Base-by-base conservation (phyloP, 2,888 invertebrate species). In the Meganola albula region DNA sequence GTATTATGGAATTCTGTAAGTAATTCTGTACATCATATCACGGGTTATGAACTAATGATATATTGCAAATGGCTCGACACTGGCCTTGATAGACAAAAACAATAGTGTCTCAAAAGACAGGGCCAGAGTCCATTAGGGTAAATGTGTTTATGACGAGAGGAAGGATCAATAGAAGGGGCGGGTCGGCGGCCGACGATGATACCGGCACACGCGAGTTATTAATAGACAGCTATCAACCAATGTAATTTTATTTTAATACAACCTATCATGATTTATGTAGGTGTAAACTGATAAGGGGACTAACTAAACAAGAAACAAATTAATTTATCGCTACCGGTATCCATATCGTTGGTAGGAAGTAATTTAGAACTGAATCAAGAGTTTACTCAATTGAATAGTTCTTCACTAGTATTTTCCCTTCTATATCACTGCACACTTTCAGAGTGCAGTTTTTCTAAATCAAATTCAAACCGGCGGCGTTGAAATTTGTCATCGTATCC, bases 81-180 rank as follows among this genome's bases (percentile, higher is more conserved):
- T 51, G 48, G 49, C 51, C 59, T 63, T 70, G 64, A 69, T 67
- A 56, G 53, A 55, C 70, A 75, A 76, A 75, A 76, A 80, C 77
- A 78, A 74, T 68, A 64, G 67, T 57, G 54, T 61, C 66, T 64
- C 53, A 39, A 52, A 61, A 65, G 68, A 74, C 53, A 48, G 63
- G 53, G 57, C 55, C 56, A 50, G 60, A 70, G 72, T 73, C 77
- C 78, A 79, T 82, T 80, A 80, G 67, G 61, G 67, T 58, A 66
- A 75, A 75, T 72, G 71, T 77, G 73, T 66, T 64, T 66, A 72
- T 74, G 78, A 78, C 79, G 76, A 68, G 72, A 75, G 67, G 62
- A 63, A 73, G n/a, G 73, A 76, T 78, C 78, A 77, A 78, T 77
- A 74, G 71, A 68, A 58, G 58, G 50, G 44, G 53, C 56, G 63